Conservation (phyloP, 1,140 invertebrate genomes). For the Drosophila pseudoobscura region DNA sequence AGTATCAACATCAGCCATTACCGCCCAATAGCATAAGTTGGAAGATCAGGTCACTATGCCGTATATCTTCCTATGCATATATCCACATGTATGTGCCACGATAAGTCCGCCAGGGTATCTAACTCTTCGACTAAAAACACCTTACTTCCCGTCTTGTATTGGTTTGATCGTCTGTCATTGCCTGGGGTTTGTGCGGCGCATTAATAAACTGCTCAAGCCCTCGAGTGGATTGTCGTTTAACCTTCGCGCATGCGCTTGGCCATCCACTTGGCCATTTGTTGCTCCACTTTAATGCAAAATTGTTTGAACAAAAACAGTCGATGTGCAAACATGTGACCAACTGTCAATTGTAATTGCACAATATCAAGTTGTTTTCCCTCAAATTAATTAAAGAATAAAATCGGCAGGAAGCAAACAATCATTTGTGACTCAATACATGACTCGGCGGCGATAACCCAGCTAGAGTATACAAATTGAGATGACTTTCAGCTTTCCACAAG, state of each 20-base stretch:
- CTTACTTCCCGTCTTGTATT: constrained; percentile 3
- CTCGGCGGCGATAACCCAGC: constrained; percentile 7
- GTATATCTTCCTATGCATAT: no score
- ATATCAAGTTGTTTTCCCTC: constrained; percentile 32
- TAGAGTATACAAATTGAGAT: constrained; percentile 8
- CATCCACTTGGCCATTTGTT: constrained; percentile 14
- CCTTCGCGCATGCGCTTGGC: constrained; percentile 67
- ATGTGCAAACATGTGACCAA: constrained; percentile 31
- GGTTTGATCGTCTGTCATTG: constrained; percentile 58
- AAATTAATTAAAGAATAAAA: constrained; percentile 41
- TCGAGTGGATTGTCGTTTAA: constrained; percentile 30
- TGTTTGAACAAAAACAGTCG: constrained; percentile 34
- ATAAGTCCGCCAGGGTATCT: no score
- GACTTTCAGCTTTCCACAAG: constrained; percentile 14
- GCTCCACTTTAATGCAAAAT: constrained; percentile 24
- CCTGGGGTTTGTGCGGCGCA: constrained; percentile 29
- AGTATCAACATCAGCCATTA: no score
- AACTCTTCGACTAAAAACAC: no score
- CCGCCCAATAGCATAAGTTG: no score
- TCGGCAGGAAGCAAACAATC: constrained; percentile 25
- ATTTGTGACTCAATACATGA: constrained; percentile 26
- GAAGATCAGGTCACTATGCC: no score
- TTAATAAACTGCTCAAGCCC: constrained; percentile 24
- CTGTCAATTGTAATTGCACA: constrained; percentile 23
- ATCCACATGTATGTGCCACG: no score